phyloP scores from a whole-genome alignment of 2,888 invertebrate species.

The Luperina testacea region DNA sequence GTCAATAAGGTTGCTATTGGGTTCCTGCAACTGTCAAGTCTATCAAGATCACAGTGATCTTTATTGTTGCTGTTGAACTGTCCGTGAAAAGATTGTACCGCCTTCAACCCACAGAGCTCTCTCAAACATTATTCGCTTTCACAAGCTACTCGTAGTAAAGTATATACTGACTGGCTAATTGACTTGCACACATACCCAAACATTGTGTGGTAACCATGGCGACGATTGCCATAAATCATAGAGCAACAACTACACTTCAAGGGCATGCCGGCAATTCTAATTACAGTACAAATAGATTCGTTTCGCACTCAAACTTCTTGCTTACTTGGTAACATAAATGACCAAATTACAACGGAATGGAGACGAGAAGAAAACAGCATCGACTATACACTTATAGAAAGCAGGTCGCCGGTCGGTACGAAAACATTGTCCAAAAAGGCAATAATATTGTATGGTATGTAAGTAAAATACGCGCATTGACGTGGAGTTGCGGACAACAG shows the following conservation, averaged over 20 bases:
- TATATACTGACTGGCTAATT: constrained; percentile 12
- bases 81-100: not conserved
- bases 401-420: not conserved
- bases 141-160: constrained; percentile 39
- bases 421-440: too few species aligned
- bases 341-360: not conserved
- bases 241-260: constrained; percentile 39
- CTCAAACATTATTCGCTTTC: constrained; percentile 53
- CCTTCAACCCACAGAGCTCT: constrained; percentile 26
- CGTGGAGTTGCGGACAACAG: too few species aligned
- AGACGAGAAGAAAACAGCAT: not conserved
- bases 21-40: not conserved
- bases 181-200: constrained; percentile 27
- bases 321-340: not conserved
- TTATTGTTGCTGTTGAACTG: not conserved
- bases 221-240: constrained; percentile 31
- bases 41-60: not conserved
- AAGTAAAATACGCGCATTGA: too few species aligned
- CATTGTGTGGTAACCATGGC: constrained; percentile 38
- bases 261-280: constrained; percentile 40
- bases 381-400: too few species aligned
- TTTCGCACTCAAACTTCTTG: not conserved
- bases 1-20: not conserved
- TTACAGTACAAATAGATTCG: constrained; percentile 1
- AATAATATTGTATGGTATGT: too few species aligned